Base-by-base conservation (phyloP, 2,797 vertebrate genomes). In the Hydrocynus forskahlii region DNA sequence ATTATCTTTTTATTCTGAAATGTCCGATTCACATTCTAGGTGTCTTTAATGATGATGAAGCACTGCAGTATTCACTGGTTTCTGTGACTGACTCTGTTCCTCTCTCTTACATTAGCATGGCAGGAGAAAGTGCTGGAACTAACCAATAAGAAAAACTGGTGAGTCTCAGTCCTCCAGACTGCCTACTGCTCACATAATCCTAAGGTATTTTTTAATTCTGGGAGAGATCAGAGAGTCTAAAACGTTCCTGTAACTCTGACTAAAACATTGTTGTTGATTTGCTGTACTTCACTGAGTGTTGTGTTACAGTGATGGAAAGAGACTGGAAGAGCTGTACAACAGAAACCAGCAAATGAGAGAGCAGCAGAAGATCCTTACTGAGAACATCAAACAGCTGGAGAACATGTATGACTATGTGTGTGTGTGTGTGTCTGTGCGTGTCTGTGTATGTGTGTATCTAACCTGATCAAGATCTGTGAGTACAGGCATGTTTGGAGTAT, bases 311-410 rank as follows among this genome's bases (percentile, higher is more conserved):
- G 97, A 98, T 8, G 89, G 95, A 14, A 97, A 97, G 87, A 91
- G 96, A 85, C 95, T 98, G 79, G 98, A 99, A 87, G 97, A 99
- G 83, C 79, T 99, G 55, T 98, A 97, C 82, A 92, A 91, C 78
- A 98, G 96, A 91, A 99, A 99, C 91, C 97, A 98, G 63, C 96
- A 97, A 73, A 92, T 99, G 87, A 92, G 96, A 85, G 98, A 99
- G 77, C 97, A 99, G 72, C 97, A 99, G 84, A 93, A 95, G 72
- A 83, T 92, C 0, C 95, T 99, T 16, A 98, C 96, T 8, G 98
- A 99, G 77, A 99, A 98, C 19, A 94, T 99, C 13, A 96, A 97
- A 84, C 96, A 95, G 0, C 89, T 99, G 66, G 98, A 99, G 86
- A 98, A 99, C 93, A 97, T 97, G 97, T 98, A 87, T 79, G 91